These are phyloP conservation scores for Buathra laborator DNA, from an alignment of 2,888 invertebrate species.

Conservation along the genomic window DNA sequence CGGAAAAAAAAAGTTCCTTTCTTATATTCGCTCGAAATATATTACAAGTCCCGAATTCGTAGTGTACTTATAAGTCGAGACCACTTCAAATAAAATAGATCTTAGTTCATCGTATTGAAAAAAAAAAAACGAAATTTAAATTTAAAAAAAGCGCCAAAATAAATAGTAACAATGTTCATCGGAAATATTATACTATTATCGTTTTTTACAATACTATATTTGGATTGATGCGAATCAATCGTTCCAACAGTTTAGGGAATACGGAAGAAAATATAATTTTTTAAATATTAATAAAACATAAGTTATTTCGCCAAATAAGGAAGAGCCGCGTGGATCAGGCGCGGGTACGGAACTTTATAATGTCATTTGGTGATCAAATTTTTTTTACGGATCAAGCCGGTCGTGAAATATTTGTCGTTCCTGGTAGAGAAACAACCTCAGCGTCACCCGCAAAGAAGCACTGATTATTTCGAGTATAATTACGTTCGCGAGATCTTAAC, in stretches of 20 bases:
- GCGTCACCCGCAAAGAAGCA: constrained; percentile 15
- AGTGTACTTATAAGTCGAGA: not conserved
- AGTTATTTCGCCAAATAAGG: no score
- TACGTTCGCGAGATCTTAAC: constrained; percentile 74
- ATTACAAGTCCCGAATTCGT: not conserved
- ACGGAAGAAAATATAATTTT: no score
- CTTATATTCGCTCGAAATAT: not conserved
- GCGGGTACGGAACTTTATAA: no score
- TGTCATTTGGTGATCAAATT: not conserved
- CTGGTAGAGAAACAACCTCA: not conserved
- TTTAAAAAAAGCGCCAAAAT: no score
- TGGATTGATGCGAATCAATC: no score
- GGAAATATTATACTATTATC: no score
- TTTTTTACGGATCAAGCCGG: constrained; percentile 11
- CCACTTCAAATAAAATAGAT: not conserved
- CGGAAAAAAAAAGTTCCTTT: not conserved
- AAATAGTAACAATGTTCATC: no score
- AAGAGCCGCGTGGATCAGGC: no score
- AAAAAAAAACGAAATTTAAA: not conserved
- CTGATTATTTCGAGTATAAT: constrained; percentile 77
- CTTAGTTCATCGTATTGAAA: not conserved
- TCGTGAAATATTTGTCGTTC: constrained; percentile 7
- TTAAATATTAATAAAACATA: no score
- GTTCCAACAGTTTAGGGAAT: no score
- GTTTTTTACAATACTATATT: no score